These are phyloP conservation scores for Andricus curvator DNA, from an alignment of 2,888 invertebrate genomes.

Conservation along the genomic window DNA sequence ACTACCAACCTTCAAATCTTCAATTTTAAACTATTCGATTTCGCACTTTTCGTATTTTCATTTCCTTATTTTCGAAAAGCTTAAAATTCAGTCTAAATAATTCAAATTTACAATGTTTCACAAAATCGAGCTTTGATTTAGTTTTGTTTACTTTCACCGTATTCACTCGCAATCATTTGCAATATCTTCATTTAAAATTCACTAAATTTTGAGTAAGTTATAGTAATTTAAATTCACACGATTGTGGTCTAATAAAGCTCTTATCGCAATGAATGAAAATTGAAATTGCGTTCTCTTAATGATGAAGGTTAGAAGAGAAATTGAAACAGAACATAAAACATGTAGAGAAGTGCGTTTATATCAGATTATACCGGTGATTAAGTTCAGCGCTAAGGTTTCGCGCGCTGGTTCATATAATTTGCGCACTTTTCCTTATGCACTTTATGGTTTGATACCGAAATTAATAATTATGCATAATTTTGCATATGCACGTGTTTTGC, in stretches of 20 bases:
- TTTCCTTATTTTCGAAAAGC: no score
- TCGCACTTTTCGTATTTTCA: no score
- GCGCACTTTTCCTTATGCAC: slow-evolving; percentile 11
- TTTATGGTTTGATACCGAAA: slow-evolving; percentile 34
- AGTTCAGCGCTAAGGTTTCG: slow-evolving; percentile 23
- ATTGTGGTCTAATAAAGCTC: background rate
- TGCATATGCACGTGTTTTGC: slow-evolving; percentile 22
- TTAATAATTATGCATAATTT: slow-evolving; percentile 32
- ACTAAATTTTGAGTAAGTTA: background rate
- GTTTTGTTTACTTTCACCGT: no score
- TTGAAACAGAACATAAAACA: background rate
- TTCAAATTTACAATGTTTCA: no score
- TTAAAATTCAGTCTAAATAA: no score
- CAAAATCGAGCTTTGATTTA: no score
- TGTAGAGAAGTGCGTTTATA: background rate
- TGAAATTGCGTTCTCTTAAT: background rate
- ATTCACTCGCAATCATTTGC: no score
- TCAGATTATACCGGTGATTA: slow-evolving; percentile 27
- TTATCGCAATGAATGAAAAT: background rate
- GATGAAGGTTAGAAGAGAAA: background rate
- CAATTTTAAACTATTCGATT: no score
- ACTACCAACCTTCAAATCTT: no score
- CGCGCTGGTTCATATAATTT: slow-evolving; percentile 34
- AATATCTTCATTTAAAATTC: background rate
- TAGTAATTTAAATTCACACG: background rate